Conservation (phyloP, 2,888 invertebrate genomes). For the Melolontha melolontha region DNA sequence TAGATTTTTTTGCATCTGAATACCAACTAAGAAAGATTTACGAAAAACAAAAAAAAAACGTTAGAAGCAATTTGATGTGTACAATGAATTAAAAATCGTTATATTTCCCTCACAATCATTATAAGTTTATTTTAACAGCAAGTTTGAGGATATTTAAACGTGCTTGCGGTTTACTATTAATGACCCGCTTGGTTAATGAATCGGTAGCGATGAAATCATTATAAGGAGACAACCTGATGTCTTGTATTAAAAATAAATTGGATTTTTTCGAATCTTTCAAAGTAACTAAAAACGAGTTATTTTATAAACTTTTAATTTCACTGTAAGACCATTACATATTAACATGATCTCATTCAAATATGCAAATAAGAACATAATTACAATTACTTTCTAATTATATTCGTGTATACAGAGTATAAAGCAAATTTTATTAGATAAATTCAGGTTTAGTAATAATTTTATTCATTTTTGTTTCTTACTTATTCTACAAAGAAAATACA, state of each 20-base stretch:
- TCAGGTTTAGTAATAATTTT: too few relatives aligned
- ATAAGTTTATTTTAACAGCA: conserved; percentile 55
- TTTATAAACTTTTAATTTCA: too few relatives aligned
- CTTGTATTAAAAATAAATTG: conserved; percentile 27
- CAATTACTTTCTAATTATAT: too few relatives aligned
- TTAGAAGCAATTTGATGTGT: conserved; percentile 1
- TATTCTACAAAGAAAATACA: too few relatives aligned
- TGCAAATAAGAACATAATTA: too few relatives aligned
- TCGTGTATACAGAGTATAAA: too few relatives aligned
- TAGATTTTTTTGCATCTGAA: too few relatives aligned
- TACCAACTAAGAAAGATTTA: neutral
- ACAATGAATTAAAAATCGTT: conserved; percentile 53
- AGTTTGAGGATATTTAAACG: conserved; percentile 39
- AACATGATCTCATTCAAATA: too few relatives aligned
- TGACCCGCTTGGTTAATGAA: conserved; percentile 62
- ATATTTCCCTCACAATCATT: conserved; percentile 59
- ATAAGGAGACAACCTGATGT: conserved; percentile 58
- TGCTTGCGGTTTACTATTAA: conserved; percentile 57
- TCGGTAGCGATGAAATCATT: conserved; percentile 60
- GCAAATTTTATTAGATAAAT: too few relatives aligned
- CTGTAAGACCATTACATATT: too few relatives aligned
- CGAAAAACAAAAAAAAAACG: neutral
- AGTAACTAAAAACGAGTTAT: neutral
- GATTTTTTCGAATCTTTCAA: neutral
- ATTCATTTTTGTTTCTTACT: too few relatives aligned